Evolutionary conservation across 2,113 vertebrate genomes (phyloP).

Genomic region (Pelecanus crispus): DNA sequence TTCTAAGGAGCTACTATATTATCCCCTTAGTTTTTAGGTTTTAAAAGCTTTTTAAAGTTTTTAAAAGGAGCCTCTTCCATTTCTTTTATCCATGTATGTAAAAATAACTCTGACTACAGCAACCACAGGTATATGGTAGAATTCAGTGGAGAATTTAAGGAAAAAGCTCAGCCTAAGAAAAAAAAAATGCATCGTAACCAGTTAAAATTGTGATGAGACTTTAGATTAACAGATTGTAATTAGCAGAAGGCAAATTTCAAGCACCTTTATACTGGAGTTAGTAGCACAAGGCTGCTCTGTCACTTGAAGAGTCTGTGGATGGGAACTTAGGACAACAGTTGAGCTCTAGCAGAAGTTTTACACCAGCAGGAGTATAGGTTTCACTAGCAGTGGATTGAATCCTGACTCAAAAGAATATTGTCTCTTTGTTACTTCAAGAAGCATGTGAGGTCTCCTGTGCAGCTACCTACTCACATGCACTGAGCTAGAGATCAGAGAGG

Average conservation of each 20-base stretch:
- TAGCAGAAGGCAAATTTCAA: neutral
- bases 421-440: neutral
- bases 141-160: neutral
- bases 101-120: neutral
- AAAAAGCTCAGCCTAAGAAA: neutral
- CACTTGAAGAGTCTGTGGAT: neutral
- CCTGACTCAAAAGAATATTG: neutral
- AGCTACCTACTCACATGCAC: neutral
- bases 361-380: neutral
- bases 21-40: neutral
- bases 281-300: neutral
- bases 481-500: conserved; percentile 11
- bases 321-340: neutral
- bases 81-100: neutral
- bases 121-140: neutral
- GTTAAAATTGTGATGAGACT: neutral
- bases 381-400: neutral
- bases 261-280: neutral
- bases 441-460: neutral
- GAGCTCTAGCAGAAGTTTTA: neutral
- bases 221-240: neutral
- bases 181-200: neutral
- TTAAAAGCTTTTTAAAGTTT: neutral
- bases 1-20: neutral
- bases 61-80: neutral